Base-by-base conservation (phyloP, 2,797 vertebrate species). In the Tapera naevia region DNA sequence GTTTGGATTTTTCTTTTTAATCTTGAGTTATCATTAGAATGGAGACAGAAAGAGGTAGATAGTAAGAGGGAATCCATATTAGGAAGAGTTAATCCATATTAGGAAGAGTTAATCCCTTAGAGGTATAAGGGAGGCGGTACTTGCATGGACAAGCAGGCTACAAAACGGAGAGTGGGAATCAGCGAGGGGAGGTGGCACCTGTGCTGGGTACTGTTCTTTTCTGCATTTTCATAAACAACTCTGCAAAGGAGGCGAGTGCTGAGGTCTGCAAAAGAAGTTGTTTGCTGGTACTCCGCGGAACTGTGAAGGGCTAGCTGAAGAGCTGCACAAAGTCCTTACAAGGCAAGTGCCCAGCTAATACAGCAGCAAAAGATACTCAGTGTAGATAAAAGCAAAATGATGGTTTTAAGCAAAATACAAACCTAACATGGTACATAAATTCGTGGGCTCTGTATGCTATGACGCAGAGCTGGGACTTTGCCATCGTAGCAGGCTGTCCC, bases 241-340 rank as follows among this genome's bases (percentile, higher is more conserved):
- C 46, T 23, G 24, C 66, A 62, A 50, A 74, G 51, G 41, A 91
- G 48, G 5, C 0, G 1, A 72, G n/a, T 46, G 43, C n/a, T 75
- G 58, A 79, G 57, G 41, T 79, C 65, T 75, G 33, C 79, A 85
- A 57, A 79, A 51, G 33, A 61, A 37, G 67, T 84, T 57, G 67
- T 84, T 57, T 65, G 22, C 30, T 1, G 0, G 1, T 85, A 43
- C 22, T 54, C 24, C 4, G 3, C 37, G 69, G 78, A 54, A 78
- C 21, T 0, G 0, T 23, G 56, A 61, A 66, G n/a, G 27, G 60
- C 10, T 32, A 67, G 50, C 30, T 69, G 15, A 70, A 33, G 58
- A 72, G n/a, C 54, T 84, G 37, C 54, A 72, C 39, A 86, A 88
- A 69, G 32, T 74, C 86, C 73, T 90, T 88, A 86, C 30, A 71